A percentile compares a stretch with the other conserved stretches of the same genome.
Evolutionary conservation across 2,797 vertebrate species (phyloP).

Genomic region (Pseudomugil gertrudae): DNA sequence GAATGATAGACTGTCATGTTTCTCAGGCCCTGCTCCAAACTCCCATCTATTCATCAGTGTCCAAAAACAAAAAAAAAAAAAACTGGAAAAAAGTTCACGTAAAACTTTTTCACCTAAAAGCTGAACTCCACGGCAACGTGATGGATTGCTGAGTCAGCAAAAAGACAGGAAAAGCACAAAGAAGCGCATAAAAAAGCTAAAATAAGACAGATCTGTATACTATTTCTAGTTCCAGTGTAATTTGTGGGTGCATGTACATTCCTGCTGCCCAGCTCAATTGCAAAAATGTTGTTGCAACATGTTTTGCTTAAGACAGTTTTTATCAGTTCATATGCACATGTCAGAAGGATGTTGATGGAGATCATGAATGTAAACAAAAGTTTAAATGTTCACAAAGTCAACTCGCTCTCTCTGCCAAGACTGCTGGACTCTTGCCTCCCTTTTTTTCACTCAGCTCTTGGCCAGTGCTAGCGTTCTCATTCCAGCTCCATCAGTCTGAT

Average conservation of each 20-base stretch:
- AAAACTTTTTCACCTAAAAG: constrained; percentile 27
- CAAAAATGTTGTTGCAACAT: constrained; percentile 26
- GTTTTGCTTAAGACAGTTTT: constrained; percentile 19
- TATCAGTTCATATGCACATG: constrained; percentile 21
- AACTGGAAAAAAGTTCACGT: constrained; percentile 7
- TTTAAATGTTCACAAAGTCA: constrained; percentile 19
- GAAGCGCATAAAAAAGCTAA: neutral
- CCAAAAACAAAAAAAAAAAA: neutral
- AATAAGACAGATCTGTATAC: constrained; percentile 25
- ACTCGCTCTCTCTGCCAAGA: constrained; percentile 31
- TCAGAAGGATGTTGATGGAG: constrained; percentile 47
- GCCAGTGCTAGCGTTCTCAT: constrained; percentile 66
- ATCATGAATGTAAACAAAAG: constrained; percentile 41
- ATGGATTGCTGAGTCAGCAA: constrained; percentile 46
- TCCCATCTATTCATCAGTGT: constrained; percentile 41
- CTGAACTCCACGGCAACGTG: constrained; percentile 15
- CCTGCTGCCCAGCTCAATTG: constrained; percentile 5
- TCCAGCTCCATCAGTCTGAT: constrained; percentile 77
- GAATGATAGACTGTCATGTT: constrained; percentile 29
- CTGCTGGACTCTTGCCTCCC: constrained; percentile 30
- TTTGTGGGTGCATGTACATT: constrained; percentile 16
- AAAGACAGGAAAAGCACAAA: constrained; percentile 5
- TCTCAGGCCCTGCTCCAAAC: constrained; percentile 34
- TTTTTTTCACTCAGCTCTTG: constrained; percentile 56
- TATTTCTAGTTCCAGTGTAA: constrained; percentile 16